phyloP scores from a whole-genome alignment of 2,888 invertebrate genomes.

The Sphaerolaimus hirsutus region DNA sequence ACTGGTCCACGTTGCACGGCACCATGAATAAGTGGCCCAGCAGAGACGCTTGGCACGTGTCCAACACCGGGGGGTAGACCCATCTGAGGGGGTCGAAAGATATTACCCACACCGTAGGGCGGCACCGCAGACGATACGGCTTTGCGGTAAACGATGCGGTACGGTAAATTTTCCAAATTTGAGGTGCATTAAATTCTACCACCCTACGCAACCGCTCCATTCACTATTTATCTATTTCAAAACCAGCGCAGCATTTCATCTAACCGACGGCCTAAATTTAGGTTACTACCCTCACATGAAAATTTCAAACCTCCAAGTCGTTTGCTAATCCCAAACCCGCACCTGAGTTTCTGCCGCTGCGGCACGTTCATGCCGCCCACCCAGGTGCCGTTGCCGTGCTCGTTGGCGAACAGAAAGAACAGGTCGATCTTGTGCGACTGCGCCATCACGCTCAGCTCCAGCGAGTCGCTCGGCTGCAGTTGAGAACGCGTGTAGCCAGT shows the following conservation, averaged over 20 bases:
- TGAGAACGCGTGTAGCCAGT: too few species aligned
- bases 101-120: too few species aligned
- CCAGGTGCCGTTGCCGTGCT: background rate
- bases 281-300: too few species aligned
- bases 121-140: too few species aligned
- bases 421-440: constrained; percentile 3
- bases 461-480: constrained; percentile 6
- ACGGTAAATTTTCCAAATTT: background rate
- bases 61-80: constrained; percentile 1
- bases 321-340: background rate
- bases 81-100: constrained; percentile 2
- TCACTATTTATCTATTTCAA: too few species aligned
- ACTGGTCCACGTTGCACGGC: constrained; percentile 5
- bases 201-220: too few species aligned
- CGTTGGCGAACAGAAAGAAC: constrained; percentile 3
- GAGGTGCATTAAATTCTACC: background rate
- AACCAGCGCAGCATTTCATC: too few species aligned
- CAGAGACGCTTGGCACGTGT: constrained; percentile 2
- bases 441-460: constrained; percentile 5
- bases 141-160: too few species aligned
- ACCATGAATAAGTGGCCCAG: constrained; percentile 4
- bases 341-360: constrained; percentile 3
- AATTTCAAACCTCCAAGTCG: background rate
- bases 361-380: constrained; percentile 5
- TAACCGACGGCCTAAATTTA: too few species aligned